Evolutionary conservation across 2,797 vertebrate genomes (phyloP).

Genomic region (Sebastes matsubarae): DNA sequence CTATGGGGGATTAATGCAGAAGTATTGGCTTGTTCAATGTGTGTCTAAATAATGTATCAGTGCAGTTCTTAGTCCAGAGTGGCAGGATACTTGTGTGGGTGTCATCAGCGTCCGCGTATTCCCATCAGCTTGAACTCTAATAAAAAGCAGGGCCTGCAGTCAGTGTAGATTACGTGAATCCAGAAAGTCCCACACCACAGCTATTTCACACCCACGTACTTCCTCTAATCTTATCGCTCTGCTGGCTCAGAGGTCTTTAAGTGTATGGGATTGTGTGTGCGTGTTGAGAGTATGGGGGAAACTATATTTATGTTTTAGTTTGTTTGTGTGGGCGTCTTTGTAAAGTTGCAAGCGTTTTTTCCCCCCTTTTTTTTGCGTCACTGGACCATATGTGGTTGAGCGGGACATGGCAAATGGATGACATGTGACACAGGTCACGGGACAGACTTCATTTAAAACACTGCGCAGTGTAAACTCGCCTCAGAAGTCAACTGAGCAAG

Average conservation of each 20-base stretch:
- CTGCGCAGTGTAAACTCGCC: neutral
- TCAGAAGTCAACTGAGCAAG: neutral
- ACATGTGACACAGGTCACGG: conserved; percentile 16
- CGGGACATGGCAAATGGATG: conserved; percentile 10
- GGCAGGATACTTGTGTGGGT: conserved; percentile 62
- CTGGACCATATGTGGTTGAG: conserved; percentile 2
- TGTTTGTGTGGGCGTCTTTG: conserved; percentile 54
- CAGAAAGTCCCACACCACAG: conserved; percentile 75
- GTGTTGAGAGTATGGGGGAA: conserved; percentile 22
- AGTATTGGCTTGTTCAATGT: conserved; percentile 14
- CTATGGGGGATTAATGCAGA: neutral
- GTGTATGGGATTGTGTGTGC: conserved; percentile 14
- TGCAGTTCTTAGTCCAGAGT: conserved; percentile 28
- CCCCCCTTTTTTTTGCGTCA: neutral
- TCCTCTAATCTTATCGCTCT: conserved; percentile 79
- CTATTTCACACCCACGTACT: conserved; percentile 82
- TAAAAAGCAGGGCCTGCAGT: conserved; percentile 75
- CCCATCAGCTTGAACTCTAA: conserved; percentile 71
- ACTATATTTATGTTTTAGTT: conserved; percentile 51
- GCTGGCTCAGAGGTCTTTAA: conserved; percentile 66
- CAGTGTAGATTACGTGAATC: conserved; percentile 70
- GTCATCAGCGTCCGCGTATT: conserved; percentile 64
- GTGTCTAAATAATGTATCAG: conserved; percentile 33
- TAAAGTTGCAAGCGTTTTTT: conserved; percentile 16
- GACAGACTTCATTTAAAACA: conserved; percentile 25